These are phyloP conservation scores for Anoplopoma fimbria DNA, from an alignment of 2,113 vertebrate genomes.

Conservation along the genomic window DNA sequence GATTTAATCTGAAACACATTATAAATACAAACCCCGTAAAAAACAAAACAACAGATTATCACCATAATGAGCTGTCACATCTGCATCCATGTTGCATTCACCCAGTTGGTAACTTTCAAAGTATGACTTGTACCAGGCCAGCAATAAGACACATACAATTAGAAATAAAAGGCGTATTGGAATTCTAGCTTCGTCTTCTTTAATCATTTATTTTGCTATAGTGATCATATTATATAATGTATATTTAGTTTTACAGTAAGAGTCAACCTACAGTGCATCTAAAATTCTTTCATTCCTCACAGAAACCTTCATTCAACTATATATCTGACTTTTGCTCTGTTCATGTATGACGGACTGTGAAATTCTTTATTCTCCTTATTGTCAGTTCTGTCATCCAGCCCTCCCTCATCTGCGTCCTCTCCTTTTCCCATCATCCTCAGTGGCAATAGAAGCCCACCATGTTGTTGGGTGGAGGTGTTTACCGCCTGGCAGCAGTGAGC, in stretches of 20 bases:
- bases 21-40: neutral
- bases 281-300: neutral
- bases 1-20: neutral
- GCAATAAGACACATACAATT: neutral
- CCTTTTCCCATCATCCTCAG: slow-evolving; percentile 75
- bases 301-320: slow-evolving; percentile 46
- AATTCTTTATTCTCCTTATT: slow-evolving; percentile 60
- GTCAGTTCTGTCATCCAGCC: slow-evolving; percentile 49
- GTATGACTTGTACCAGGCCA: neutral
- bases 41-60: slow-evolving; percentile 7
- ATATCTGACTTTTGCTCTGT: slow-evolving; percentile 57
- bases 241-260: slow-evolving; percentile 12
- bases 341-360: slow-evolving; percentile 43
- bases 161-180: neutral
- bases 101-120: neutral
- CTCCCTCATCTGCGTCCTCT: slow-evolving; percentile 66
- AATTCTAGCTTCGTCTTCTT: slow-evolving; percentile 1
- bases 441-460: slow-evolving; percentile 69
- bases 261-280: slow-evolving; percentile 7
- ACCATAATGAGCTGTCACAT: neutral
- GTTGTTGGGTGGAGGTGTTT: slow-evolving; percentile 59
- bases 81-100: slow-evolving; percentile 14
- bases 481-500: slow-evolving; percentile 74
- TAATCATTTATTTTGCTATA: slow-evolving; percentile 12
- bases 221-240: slow-evolving; percentile 5